Evolutionary conservation across 2,113 vertebrate genomes (phyloP).

Genomic region (Scopus umbretta): DNA sequence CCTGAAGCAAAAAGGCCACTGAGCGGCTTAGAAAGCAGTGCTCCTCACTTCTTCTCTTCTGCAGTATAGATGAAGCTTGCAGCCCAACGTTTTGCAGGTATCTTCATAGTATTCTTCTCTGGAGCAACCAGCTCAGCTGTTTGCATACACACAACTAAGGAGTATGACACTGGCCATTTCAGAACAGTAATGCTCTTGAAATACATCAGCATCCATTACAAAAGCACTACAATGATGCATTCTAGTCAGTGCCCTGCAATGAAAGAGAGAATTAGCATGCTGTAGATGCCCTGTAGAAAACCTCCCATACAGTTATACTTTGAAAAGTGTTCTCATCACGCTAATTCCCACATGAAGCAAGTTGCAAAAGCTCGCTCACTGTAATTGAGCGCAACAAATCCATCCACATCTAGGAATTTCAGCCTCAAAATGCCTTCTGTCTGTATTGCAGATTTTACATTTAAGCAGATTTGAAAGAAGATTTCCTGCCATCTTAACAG

Average conservation of each 20-base stretch:
- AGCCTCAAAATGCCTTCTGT: neutral
- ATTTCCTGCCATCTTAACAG: neutral
- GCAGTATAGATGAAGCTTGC: rapidly evolving
- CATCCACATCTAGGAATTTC: neutral
- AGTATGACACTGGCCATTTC: neutral
- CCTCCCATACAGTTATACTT: neutral
- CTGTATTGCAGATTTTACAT: neutral
- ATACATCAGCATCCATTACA: neutral
- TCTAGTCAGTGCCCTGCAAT: neutral
- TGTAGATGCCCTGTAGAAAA: neutral
- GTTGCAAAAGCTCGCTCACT: neutral
- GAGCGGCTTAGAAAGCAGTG: neutral
- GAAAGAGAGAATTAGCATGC: neutral
- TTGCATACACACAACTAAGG: too few relatives aligned
- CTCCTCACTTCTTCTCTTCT: neutral
- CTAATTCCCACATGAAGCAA: neutral
- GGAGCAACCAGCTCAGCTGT: neutral
- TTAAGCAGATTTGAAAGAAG: neutral
- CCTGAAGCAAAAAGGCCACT: neutral
- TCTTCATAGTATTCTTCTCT: neutral
- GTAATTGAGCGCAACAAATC: neutral
- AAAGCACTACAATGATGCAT: neutral
- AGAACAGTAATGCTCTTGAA: neutral
- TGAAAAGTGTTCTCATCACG: neutral
- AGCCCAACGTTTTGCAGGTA: neutral